Conservation (phyloP, 2,113 vertebrate genomes). For the Sapajus apella region DNA sequence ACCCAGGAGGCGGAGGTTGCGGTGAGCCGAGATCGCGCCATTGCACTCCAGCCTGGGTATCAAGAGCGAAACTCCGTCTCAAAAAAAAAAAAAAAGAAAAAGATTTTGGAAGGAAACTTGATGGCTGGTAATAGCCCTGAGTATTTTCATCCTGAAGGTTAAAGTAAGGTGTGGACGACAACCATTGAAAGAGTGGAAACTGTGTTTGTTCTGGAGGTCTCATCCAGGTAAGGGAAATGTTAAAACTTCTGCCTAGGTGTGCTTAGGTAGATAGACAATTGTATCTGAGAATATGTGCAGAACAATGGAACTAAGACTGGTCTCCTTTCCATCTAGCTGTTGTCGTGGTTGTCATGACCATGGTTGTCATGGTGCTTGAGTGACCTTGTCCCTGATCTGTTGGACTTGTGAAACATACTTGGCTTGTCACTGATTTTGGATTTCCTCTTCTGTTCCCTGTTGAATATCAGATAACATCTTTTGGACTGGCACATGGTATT, state of each 20-base stretch:
- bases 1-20: no score
- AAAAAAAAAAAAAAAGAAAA: no score
- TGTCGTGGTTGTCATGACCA: not conserved
- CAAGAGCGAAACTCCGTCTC: no score
- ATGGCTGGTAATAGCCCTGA: not conserved
- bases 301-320: not conserved
- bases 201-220: not conserved
- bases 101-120: not conserved
- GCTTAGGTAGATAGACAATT: not conserved
- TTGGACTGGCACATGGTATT: conserved; percentile 63
- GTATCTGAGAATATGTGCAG: not conserved
- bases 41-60: no score
- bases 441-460: conserved; percentile 74
- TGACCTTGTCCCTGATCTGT: conserved; percentile 73
- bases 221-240: conserved; percentile 29
- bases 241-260: not conserved
- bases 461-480: conserved; percentile 75
- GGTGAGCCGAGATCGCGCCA: no score
- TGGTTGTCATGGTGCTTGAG: conserved; percentile 19
- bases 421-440: conserved; percentile 73
- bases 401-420: conserved; percentile 63
- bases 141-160: not conserved
- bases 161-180: not conserved
- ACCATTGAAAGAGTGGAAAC: not conserved
- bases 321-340: conserved; percentile 4